phyloP scores from a whole-genome alignment of 2,113 vertebrate genomes.

The Uropsilus gracilis region DNA sequence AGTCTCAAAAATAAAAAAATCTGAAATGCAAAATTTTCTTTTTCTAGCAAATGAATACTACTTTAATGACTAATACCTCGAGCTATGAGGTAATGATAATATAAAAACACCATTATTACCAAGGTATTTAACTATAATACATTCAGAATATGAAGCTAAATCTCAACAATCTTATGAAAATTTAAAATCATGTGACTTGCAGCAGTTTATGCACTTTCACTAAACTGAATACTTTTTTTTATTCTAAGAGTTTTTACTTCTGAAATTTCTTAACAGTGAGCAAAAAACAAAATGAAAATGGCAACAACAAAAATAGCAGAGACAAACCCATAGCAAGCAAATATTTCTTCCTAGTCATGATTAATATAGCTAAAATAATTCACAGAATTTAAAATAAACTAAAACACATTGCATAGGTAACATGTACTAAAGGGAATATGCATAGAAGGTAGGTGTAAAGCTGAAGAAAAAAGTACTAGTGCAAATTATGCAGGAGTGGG shows the following conservation, averaged over 20 bases:
- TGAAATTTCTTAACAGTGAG: not conserved
- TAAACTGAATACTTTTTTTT: not conserved
- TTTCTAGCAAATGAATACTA: not conserved
- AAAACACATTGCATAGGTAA: conserved; percentile 2
- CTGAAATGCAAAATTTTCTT: not conserved
- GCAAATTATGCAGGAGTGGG: not conserved
- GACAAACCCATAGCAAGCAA: not conserved
- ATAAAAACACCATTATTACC: not conserved
- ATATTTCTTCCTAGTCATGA: not conserved
- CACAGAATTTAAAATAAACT: conserved; percentile 20
- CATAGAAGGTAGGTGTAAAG: not conserved
- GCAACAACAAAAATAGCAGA: not conserved
- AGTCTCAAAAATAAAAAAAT: not conserved
- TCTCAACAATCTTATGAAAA: not conserved
- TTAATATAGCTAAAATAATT: conserved; percentile 38
- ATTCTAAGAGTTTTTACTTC: not conserved
- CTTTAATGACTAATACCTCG: not conserved
- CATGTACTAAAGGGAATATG: not conserved
- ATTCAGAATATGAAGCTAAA: not conserved
- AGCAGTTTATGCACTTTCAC: not conserved
- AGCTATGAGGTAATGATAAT: not conserved
- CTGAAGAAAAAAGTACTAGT: not conserved
- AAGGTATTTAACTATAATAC: not conserved
- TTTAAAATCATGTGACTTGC: not conserved
- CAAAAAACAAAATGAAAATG: not conserved